These are phyloP conservation scores for Amiota mariae DNA, from an alignment of 2,888 invertebrate species.

Conservation along the genomic window DNA sequence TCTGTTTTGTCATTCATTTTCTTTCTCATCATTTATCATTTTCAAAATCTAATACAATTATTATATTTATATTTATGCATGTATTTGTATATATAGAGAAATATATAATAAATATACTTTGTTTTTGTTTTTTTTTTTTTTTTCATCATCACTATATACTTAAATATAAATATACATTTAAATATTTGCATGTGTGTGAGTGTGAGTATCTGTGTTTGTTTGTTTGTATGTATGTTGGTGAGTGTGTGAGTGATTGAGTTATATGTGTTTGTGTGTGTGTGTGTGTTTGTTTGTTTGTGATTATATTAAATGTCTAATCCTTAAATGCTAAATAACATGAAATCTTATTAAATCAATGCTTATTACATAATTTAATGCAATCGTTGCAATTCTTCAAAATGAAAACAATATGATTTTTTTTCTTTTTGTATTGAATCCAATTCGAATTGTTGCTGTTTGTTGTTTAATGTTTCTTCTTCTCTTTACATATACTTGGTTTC, in stretches of 20 bases:
- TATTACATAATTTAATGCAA: slow-evolving; percentile 10
- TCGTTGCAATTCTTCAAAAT: too few species aligned
- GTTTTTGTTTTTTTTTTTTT: not conserved
- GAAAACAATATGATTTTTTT: slow-evolving; percentile 28
- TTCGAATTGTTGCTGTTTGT: not conserved
- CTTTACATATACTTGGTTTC: slow-evolving; percentile 24
- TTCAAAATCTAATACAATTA: slow-evolving; percentile 37
- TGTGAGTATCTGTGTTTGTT: too few species aligned
- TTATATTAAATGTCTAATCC: slow-evolving; percentile 34
- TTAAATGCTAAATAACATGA: slow-evolving; percentile 21
- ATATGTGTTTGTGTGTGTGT: too few species aligned
- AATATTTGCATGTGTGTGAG: too few species aligned
- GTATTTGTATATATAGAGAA: not conserved
- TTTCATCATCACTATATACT: slow-evolving; percentile 26
- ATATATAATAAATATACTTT: slow-evolving; percentile 42
- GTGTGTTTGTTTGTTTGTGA: not conserved
- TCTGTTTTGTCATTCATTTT: not conserved
- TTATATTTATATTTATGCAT: slow-evolving; percentile 30
- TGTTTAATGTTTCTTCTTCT: slow-evolving; percentile 33
- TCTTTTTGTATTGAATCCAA: slow-evolving; percentile 35
- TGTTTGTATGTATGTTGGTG: too few species aligned
- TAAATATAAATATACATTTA: not conserved
- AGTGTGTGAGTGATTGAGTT: too few species aligned
- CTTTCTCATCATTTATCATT: slow-evolving; percentile 1
- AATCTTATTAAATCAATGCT: slow-evolving; percentile 16